A percentile compares a stretch with the other conserved stretches of the same genome.
These are phyloP conservation scores for Leptopilina myrica DNA, from an alignment of 2,888 invertebrate species.

Conservation along the genomic window DNA sequence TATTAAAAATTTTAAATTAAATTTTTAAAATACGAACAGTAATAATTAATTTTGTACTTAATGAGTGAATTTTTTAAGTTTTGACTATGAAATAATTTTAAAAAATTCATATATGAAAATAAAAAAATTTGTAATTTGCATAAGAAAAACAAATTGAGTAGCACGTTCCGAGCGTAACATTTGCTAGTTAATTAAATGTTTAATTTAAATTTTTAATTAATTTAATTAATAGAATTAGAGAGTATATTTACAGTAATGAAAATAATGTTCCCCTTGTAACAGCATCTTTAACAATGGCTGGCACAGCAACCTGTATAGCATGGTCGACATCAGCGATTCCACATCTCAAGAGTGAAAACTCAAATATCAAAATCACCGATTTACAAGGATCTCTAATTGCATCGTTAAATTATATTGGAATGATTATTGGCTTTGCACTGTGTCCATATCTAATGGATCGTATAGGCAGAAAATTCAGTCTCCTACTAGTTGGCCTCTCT, in stretches of 20 bases:
- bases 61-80: no score
- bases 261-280: neutral
- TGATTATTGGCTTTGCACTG: constrained; percentile 65
- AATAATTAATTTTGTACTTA: no score
- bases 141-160: no score
- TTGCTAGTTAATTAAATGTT: no score
- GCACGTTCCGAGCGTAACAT: no score
- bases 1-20: no score
- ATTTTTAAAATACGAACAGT: no score
- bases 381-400: constrained; percentile 69
- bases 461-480: constrained; percentile 67
- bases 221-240: no score
- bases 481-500: constrained; percentile 66
- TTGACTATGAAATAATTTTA: no score
- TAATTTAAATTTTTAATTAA: no score
- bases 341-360: constrained; percentile 60
- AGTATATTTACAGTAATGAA: neutral
- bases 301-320: constrained; percentile 53
- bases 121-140: no score
- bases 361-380: constrained; percentile 63
- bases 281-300: constrained; percentile 32
- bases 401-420: constrained; percentile 68
- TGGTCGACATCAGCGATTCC: constrained; percentile 71
- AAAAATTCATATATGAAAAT: no score
- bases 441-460: constrained; percentile 66